These are phyloP conservation scores for Homarus americanus DNA, from an alignment of 1,140 invertebrate species.

Conservation along the genomic window DNA sequence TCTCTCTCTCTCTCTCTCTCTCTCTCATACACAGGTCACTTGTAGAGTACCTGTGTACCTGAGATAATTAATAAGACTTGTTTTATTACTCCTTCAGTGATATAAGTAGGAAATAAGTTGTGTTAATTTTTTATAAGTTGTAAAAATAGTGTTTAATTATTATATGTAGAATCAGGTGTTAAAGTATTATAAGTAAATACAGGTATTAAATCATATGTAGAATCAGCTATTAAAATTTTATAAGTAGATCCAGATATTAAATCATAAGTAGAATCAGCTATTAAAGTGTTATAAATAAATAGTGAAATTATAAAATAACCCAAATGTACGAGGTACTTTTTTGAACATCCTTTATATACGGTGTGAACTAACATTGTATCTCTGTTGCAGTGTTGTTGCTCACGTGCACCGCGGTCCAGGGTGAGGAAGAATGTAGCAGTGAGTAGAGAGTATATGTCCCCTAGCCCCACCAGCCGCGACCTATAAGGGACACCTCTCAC, in stretches of 20 bases:
- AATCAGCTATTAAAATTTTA: neutral
- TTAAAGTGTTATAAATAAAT: neutral
- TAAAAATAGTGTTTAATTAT: no score
- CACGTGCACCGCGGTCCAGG: conserved; percentile 43
- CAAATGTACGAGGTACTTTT: no score
- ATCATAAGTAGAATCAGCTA: neutral
- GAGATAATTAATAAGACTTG: no score
- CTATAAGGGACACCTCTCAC: neutral
- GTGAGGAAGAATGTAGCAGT: conserved; percentile 59
- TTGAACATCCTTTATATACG: no score
- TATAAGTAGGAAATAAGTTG: no score
- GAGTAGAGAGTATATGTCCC: conserved; percentile 54
- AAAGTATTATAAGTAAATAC: no score
- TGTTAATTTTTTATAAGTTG: no score
- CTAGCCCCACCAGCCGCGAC: neutral
- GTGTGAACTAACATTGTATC: neutral
- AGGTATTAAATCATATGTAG: neutral
- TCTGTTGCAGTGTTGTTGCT: conserved; percentile 53
- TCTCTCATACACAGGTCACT: no score
- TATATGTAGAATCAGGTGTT: no score
- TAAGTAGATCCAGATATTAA: neutral
- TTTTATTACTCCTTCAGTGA: no score
- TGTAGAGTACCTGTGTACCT: no score
- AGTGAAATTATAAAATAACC: neutral
- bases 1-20: no score